A percentile compares a stretch with the other conserved stretches of the same genome.
These are phyloP conservation scores for Nothocercus julius DNA, from an alignment of 2,113 vertebrate species.

Conservation along the genomic window DNA sequence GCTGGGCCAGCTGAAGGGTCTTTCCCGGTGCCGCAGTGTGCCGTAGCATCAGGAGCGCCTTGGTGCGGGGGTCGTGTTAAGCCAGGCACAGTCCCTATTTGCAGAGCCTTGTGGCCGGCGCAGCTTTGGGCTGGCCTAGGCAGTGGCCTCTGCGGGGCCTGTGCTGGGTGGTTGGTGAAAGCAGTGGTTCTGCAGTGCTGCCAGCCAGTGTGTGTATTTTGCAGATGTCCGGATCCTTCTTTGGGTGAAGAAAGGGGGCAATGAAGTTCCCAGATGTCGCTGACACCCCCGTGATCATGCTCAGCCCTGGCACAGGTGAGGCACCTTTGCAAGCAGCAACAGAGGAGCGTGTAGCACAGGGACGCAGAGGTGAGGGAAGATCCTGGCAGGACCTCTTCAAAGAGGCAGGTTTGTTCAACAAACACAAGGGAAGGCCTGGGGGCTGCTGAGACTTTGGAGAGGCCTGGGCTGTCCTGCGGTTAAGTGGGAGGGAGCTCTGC, in stretches of 20 bases:
- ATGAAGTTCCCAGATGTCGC: constrained; percentile 83
- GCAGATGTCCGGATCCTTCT: constrained; percentile 81
- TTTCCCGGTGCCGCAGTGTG: background rate
- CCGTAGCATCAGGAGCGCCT: accelerated
- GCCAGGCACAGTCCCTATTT: background rate
- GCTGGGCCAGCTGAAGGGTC: background rate
- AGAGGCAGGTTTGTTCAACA: background rate
- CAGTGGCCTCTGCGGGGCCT: accelerated
- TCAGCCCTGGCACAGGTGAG: constrained; percentile 96
- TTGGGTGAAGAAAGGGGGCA: constrained; percentile 90
- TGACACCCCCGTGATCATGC: constrained; percentile 86
- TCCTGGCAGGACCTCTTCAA: background rate
- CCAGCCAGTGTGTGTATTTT: background rate
- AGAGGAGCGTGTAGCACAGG: constrained; percentile 85
- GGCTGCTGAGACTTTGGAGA: background rate
- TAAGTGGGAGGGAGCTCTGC: background rate
- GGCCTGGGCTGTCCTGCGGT: background rate
- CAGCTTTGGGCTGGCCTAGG: background rate
- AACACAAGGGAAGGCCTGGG: background rate
- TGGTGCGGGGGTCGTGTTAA: background rate
- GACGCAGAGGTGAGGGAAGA: constrained; percentile 73
- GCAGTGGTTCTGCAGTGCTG: background rate
- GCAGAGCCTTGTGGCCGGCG: background rate
- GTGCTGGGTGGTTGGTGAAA: too few relatives aligned
- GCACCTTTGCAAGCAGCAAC: constrained; percentile 91